phyloP scores from a whole-genome alignment of 2,113 vertebrate genomes.

The Anarrhichthys ocellatus region DNA sequence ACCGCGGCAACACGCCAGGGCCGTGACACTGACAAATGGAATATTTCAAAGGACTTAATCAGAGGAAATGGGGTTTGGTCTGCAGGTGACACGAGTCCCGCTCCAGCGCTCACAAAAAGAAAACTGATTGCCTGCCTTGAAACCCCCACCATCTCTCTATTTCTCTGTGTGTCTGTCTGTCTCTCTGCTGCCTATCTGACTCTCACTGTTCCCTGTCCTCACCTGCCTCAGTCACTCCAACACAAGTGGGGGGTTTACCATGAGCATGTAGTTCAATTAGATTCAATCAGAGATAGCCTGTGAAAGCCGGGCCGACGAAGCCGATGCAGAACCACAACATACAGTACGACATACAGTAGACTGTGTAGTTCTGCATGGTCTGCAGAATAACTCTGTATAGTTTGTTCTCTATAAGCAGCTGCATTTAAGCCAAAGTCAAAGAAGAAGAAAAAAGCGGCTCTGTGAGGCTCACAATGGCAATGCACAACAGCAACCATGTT shows the following conservation, averaged over 20 bases:
- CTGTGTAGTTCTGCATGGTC: background rate
- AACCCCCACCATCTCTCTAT: conserved; percentile 55
- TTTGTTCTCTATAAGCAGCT: background rate
- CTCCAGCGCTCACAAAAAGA: conserved; percentile 89
- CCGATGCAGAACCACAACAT: background rate
- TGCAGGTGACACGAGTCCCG: conserved; percentile 90
- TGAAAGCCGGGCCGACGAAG: background rate
- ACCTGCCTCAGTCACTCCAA: conserved; percentile 39
- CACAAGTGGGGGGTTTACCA: conserved; percentile 50
- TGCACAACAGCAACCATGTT: background rate
- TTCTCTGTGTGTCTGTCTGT: conserved; percentile 39
- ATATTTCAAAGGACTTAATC: conserved; percentile 96
- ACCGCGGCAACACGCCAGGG: conserved; percentile 84
- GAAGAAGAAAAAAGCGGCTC: background rate
- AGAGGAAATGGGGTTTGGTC: conserved; percentile 95
- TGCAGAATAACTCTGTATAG: background rate
- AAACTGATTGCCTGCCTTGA: conserved; percentile 88
- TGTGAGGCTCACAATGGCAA: background rate
- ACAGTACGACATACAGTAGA: background rate
- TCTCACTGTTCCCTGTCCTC: conserved; percentile 46
- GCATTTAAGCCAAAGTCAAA: background rate
- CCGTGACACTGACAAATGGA: conserved; percentile 96
- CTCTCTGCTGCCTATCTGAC: conserved; percentile 29
- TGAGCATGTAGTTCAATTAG: conserved; percentile 57
- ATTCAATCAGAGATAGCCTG: conserved; percentile 62